Base-by-base conservation (phyloP, 2,888 invertebrate species). In the Rhamnusium bicolor region DNA sequence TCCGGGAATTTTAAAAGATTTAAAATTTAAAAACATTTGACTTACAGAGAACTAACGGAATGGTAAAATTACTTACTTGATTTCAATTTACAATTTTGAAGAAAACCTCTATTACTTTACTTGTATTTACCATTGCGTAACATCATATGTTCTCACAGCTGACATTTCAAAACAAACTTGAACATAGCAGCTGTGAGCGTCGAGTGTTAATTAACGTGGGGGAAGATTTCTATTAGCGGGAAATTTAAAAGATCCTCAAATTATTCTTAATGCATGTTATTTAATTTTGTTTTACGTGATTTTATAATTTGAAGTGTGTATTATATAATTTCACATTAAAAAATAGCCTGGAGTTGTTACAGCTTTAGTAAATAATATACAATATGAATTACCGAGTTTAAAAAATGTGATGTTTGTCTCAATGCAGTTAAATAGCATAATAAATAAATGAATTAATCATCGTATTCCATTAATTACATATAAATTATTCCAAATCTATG, bases 111-210 rank as follows among this genome's bases (percentile, higher is more conserved):
- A 4, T 16, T 21, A 5, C 27, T 16, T 53, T 18, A 29, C 60
- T 65, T 51, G 49, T 72, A 70, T 75, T 70, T 73, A 21, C 40
- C 40, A 56, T 71, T 49, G 63, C 72, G 27, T 29, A 47, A 16
- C 16, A 79, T 72, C 79, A 79, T 70, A 76, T 79, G 79, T 77
- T 78, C 19, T 19, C 32, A 69, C 77, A 79, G 79, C 79, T 79
- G 79, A 75, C 73, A 75, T n/a, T 18, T 47, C 75, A 78, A 71
- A 79, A 79, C 72, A 79, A 47, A 67, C 49, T 40, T 76, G 77
- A 79, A 79, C 73, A 67, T 79, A 71, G 77, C 56, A 14, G 54
- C 54, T 51, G 40, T 5, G n/a, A 4, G 29, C n/a, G 53, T n/a
- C 5, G 5, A n/a, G 7, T 24, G 18, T 14, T 12, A 16, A 29